These are phyloP conservation scores for Nematolebias whitei DNA, from an alignment of 2,113 vertebrate genomes.

Conservation along the genomic window DNA sequence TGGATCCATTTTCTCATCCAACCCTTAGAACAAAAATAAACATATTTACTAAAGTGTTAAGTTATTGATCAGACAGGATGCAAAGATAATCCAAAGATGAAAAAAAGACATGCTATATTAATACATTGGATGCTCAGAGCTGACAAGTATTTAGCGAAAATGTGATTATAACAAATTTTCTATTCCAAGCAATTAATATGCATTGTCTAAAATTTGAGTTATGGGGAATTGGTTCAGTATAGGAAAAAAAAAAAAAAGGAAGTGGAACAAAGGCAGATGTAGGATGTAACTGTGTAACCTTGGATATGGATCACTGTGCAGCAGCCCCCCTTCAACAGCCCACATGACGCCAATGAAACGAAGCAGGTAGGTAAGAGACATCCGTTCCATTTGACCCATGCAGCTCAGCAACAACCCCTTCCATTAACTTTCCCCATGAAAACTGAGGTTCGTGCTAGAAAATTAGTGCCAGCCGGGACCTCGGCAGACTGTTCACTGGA, in stretches of 20 bases:
- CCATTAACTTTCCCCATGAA: conserved; percentile 57
- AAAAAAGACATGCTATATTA: background rate
- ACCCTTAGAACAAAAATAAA: background rate
- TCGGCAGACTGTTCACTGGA: conserved; percentile 7
- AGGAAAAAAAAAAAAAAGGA: conserved; percentile 10
- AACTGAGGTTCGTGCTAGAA: conserved; percentile 39
- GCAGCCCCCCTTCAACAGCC: conserved; percentile 54
- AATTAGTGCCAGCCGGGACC: conserved; percentile 42
- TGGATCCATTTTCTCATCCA: background rate
- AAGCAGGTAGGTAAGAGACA: conserved; percentile 52
- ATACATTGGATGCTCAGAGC: background rate
- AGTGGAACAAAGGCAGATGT: conserved; percentile 47
- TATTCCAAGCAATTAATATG: background rate
- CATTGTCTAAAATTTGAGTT: background rate
- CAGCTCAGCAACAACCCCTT: conserved; percentile 54
- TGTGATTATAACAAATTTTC: background rate
- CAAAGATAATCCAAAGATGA: background rate
- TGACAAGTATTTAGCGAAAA: background rate
- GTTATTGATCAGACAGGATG: background rate
- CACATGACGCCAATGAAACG: conserved; percentile 56
- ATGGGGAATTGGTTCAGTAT: background rate
- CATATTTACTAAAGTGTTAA: background rate
- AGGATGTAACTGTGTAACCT: conserved; percentile 52
- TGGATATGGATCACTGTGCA: conserved; percentile 49
- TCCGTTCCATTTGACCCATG: conserved; percentile 52